Conservation (phyloP, 2,888 invertebrate species). For the Labia minor region DNA sequence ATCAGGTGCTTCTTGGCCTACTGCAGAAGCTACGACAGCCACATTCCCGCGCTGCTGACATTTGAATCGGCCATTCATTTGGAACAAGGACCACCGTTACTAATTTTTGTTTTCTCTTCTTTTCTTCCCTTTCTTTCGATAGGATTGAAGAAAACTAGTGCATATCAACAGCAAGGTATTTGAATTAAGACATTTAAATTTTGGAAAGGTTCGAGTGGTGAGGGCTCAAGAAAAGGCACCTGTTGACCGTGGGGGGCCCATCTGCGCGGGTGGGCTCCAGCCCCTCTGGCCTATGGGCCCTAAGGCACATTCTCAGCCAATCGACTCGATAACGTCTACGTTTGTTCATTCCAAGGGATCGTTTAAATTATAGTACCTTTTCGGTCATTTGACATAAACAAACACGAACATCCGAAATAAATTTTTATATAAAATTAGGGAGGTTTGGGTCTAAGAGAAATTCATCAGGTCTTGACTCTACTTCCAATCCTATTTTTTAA, state of each 20-base stretch:
- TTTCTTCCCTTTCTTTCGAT: background rate
- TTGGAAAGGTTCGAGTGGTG: background rate
- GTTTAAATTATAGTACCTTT: constrained; percentile 1
- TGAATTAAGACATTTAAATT: constrained; percentile 13
- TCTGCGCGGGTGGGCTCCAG: background rate
- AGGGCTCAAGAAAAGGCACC: background rate
- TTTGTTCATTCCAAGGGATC: constrained; percentile 13
- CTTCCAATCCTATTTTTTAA: background rate
- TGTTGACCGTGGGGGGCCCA: constrained; percentile 13
- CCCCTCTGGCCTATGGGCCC: background rate
- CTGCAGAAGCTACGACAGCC: background rate
- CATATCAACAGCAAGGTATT: background rate
- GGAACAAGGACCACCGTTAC: background rate
- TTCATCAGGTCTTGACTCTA: background rate
- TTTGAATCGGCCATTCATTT: constrained; percentile 4
- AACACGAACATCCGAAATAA: background rate
- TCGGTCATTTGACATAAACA: background rate
- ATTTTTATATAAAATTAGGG: background rate
- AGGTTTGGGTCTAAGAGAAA: constrained; percentile 4
- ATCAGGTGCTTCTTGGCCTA: background rate
- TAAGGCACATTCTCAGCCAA: background rate
- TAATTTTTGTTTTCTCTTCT: background rate
- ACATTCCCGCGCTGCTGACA: background rate
- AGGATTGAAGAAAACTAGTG: background rate
- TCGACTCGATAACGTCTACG: constrained; percentile 4